A percentile compares a stretch with the other conserved stretches of the same genome.
Evolutionary conservation across 2,888 invertebrate genomes (phyloP).

Genomic region (Catocala nupta): DNA sequence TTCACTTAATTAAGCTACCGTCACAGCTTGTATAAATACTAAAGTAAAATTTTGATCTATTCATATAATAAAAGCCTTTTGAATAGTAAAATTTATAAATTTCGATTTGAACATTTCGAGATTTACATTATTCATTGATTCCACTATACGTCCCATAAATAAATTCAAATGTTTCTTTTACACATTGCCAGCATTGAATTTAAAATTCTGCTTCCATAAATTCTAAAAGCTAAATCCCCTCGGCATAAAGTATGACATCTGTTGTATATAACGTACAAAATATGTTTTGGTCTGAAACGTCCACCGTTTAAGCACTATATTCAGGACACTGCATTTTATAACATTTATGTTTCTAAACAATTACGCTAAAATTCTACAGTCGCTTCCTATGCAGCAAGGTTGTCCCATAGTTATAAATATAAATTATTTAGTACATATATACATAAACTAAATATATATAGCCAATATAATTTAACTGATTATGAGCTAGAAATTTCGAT

Average conservation of each 20-base stretch:
- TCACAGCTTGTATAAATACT: no score
- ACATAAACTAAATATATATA: no score
- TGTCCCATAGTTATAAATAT: constrained; percentile 7
- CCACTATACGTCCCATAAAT: background rate
- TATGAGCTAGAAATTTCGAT: no score
- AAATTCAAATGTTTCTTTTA: no score
- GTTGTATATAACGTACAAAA: constrained; percentile 10
- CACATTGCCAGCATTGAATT: background rate
- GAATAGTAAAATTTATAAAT: no score
- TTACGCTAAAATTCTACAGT: constrained; percentile 40
- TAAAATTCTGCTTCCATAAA: constrained; percentile 4
- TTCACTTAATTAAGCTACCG: no score
- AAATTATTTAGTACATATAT: no score
- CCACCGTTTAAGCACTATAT: constrained; percentile 28
- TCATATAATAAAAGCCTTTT: no score
- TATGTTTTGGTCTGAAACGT: constrained; percentile 12
- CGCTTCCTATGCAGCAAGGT: constrained; percentile 28
- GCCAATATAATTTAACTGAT: no score
- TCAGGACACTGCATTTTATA: constrained; percentile 41
- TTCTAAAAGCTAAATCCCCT: constrained; percentile 1
- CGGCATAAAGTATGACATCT: constrained; percentile 3
- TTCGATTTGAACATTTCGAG: no score
- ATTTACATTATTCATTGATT: background rate
- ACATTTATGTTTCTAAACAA: constrained; percentile 44
- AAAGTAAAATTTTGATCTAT: no score